Evolutionary conservation across 1,140 invertebrate species (phyloP), one percentile per base, ranked within the genome.

Genomic region (Drosophila pectinifera): DNA sequence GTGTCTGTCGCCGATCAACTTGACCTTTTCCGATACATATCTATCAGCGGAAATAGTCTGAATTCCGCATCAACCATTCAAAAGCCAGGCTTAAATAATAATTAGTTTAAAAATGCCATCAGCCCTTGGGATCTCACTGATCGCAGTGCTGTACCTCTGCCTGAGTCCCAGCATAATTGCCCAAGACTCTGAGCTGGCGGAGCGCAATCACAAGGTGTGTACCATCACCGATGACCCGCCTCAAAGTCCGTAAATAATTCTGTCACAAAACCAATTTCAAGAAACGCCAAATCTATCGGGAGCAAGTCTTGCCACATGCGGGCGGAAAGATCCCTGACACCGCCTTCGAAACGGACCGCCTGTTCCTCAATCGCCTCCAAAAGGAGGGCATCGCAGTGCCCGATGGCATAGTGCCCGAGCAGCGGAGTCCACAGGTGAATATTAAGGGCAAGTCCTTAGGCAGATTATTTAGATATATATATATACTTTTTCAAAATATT

Each of bases 311-410:
- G 24, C 95, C 95, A 16, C 93, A 94, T 61, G 88, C 93, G 11
- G 95, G 95, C 38, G 95, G 95, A 5, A 95, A 95, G 91, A 95
- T 95, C 65, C 95, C 95, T 0, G 95, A 95, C 57, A 94, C 94
- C 51, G 95, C 95, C 18, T 95, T 95, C 69, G 92, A 92, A 55
- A 93, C 93, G 0, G 94, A 95, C 88, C 93, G 95, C 18, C 88
- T 95, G 18, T 93, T 93, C 16, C 77, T 95, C 26, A 95, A 95
- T 86, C 93, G 93, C 24, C 85, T 95, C 13, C 95, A 95, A 80
- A 94, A 95, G 81, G 94, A 95, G 80, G 95, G 95, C 11, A 94
- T 95, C 24, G 92, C 94, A 0, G 85, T 94, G 24, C 94, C 94
- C 4, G 94, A 95, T 85, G 95, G 94, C 2, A 91, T 95, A 7